Evolutionary conservation across 1,140 invertebrate species (phyloP), one percentile per base, ranked within the genome.

Genomic region (Macrostomum lignano): DNA sequence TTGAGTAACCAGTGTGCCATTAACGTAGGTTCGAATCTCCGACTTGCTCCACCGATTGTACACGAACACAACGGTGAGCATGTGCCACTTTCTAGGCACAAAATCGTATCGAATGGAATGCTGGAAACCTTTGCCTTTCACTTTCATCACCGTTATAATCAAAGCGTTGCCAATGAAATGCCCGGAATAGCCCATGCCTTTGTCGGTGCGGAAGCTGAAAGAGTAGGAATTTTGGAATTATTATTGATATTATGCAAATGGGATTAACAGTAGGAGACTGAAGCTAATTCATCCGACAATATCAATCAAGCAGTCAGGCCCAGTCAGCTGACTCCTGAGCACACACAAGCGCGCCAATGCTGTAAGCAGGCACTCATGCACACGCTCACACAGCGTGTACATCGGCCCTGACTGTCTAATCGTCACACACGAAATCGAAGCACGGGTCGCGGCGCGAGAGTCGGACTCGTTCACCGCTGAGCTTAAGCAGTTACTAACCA

Each of bases 51-150:
- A 96, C 47, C 86, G 70, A 63, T 93, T 93, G 67, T 96, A 96
- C 54, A 93, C 84, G 64, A 91, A 91, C 44, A 88, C 81, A 46
- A 94, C 70, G 6, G 82, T 79, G 51, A 96, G 73, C 73, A 93
- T 91, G 60, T 96, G 93, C 88, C 86, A 94, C 73, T 81, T 82
- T 61, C 84, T 69, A 22, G 88, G 84, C 50, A 82, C 77, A 61
- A 98, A 93, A 61, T 96, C 86, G 53, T 88, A 88, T 66, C 93
- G 93, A 59, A 96, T 81, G 67, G 88, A 96, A 59, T 93, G 82
- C 55, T 94, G 86, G 65, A 91, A 88, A 39, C 84, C 86, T 63
- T 96, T 96, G 40, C 86, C 88, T 53, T 91, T 86, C 29, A 91
- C 70, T 65, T 94, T 94, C 77, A 93, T 91, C 1, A 81, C 86